Conservation (phyloP, 1,140 invertebrate species). For the Drosophila rufa region DNA sequence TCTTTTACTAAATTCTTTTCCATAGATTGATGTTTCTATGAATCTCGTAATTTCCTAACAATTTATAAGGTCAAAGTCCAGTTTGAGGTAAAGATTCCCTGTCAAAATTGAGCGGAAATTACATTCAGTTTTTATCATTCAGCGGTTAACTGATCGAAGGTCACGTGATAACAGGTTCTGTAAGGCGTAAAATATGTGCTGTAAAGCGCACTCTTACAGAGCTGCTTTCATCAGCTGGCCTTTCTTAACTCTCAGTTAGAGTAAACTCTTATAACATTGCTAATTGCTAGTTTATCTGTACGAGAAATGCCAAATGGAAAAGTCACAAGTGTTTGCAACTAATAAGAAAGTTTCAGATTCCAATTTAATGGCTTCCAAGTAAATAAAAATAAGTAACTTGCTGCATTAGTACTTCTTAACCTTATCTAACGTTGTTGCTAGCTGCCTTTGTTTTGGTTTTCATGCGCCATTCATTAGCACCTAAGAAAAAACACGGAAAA, state of each 20-base stretch:
- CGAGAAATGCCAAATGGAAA: no score
- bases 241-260: no score
- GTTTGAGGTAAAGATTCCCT: no score
- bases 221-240: no score
- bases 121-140: background rate
- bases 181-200: no score
- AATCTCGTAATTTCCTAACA: background rate
- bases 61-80: background rate
- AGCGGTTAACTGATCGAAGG: background rate
- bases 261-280: no score
- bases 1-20: no score
- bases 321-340: background rate
- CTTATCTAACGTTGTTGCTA: background rate
- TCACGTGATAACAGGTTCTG: no score
- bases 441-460: conserved; percentile 18
- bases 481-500: background rate
- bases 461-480: conserved; percentile 22
- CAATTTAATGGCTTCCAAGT: background rate
- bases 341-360: background rate
- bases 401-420: background rate
- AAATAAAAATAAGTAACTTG: background rate
- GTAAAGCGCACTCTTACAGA: no score
- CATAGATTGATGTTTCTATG: no score
- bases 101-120: no score
- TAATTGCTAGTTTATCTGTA: no score